Conservation (phyloP, 2,797 vertebrate species). For the Amniataba percoides region DNA sequence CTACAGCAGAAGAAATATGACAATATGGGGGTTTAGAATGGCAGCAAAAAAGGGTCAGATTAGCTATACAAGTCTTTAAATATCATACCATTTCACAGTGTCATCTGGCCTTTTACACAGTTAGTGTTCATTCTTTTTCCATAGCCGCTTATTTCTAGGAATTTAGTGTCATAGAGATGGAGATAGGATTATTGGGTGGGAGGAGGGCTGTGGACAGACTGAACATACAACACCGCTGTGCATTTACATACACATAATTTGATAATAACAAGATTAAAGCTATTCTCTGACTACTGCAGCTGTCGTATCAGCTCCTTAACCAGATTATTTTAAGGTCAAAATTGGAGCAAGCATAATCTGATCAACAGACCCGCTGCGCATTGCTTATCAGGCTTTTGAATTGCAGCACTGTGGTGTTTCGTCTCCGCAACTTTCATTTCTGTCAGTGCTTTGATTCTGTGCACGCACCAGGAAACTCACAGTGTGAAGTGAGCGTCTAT, state of each 20-base stretch:
- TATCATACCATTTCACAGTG: constrained; percentile 46
- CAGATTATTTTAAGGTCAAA: constrained; percentile 49
- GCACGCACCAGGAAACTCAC: constrained; percentile 14
- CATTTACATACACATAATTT: constrained; percentile 29
- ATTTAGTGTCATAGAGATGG: not conserved
- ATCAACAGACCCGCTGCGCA: constrained; percentile 22
- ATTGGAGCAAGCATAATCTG: constrained; percentile 38
- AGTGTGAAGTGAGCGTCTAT: constrained; percentile 14
- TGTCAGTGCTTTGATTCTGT: constrained; percentile 33
- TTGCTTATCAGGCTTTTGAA: constrained; percentile 31
- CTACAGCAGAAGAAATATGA: not conserved
- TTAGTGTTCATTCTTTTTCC: constrained; percentile 10
- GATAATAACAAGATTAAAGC: constrained; percentile 37
- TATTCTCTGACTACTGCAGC: constrained; percentile 21
- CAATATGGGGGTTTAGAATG: constrained; percentile 7
- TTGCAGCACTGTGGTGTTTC: constrained; percentile 7
- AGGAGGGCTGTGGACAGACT: constrained; percentile 1
- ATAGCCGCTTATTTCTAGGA: not conserved
- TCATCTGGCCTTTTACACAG: constrained; percentile 36
- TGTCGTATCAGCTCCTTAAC: constrained; percentile 30
- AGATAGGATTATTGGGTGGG: constrained; percentile 33
- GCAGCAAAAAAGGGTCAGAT: constrained; percentile 12
- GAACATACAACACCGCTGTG: constrained; percentile 1
- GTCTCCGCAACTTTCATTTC: constrained; percentile 6
- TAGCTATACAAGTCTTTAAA: constrained; percentile 28